Evolutionary conservation across 2,797 vertebrate genomes (phyloP).

Genomic region (Glyptemys insculpta): DNA sequence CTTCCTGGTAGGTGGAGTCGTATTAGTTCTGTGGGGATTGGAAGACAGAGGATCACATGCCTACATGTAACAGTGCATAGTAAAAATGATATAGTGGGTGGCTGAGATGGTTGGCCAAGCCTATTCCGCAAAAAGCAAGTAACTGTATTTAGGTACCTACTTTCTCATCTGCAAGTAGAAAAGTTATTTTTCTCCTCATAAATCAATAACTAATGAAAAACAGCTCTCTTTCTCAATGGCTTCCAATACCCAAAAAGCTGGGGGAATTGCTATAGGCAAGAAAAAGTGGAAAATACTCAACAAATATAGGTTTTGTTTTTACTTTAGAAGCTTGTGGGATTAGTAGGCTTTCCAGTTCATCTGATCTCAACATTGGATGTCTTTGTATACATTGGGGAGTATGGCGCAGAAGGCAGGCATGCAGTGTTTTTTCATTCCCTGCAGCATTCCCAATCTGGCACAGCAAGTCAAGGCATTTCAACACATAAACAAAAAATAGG

Average conservation of each 20-base stretch:
- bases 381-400: background rate
- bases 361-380: background rate
- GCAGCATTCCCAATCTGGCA: background rate
- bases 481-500: background rate
- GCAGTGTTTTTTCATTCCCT: background rate
- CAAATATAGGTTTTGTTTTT: background rate
- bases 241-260: background rate
- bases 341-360: background rate
- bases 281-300: background rate
- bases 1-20: accelerated
- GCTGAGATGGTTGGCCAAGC: background rate
- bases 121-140: background rate
- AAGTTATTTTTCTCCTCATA: background rate
- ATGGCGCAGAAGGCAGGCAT: background rate
- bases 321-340: background rate
- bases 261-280: background rate
- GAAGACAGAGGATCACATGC: background rate
- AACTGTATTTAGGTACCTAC: background rate
- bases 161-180: background rate
- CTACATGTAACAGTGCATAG: accelerated
- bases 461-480: background rate
- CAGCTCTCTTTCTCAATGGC: background rate
- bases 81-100: background rate
- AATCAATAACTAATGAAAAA: background rate
- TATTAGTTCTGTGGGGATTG: background rate